Evolutionary conservation across 2,797 vertebrate genomes (phyloP), one percentile per base, ranked within the genome.

Genomic region (Psittacula echo): DNA sequence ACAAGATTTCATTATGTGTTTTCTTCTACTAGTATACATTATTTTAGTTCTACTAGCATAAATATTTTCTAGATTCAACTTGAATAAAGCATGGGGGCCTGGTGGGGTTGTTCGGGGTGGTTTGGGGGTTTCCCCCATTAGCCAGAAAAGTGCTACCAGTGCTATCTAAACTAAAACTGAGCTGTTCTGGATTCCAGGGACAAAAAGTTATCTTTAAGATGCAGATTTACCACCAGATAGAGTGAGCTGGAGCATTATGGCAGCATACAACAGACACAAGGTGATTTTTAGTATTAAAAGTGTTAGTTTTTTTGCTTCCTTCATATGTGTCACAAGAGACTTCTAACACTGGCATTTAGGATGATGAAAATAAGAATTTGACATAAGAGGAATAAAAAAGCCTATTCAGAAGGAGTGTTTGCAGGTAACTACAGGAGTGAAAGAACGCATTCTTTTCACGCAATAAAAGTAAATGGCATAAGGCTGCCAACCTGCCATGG

Each of bases 391-490:
- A 92, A 86, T 71, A 74, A 71, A 81, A 71, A 92, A 89, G 68
- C 9, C 58, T 16, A 48, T 24, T 39, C 75, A 60, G 74, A 73
- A 74, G 27, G 37, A 37, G 22, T 4, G 13, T 21, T 79, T 70
- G n/a, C 58, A 75, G 37, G 37, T 37, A 37, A 37, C 37, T 27
- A 34, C 12, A 77, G 74, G 54, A 92, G 61, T 56, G 51, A 85
- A 93, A 82, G 21, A 39, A 44, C 4, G 5, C 53, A 60, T 64
- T 54, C 7, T 85, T 92, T 81, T 83, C 26, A 32, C 62, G 41
- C 64, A 92, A 15, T 81, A 79, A 96, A 81, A 96, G 64, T 89
- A 90, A 86, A 48, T 7, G 19, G 44, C 66, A 87, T 51, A 72
- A 89, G 16, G 73, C 73, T 93, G 84, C 70, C 64, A 75, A 60